Conservation (phyloP, 2,888 invertebrate species). For the Mesorhabditis sp. region DNA sequence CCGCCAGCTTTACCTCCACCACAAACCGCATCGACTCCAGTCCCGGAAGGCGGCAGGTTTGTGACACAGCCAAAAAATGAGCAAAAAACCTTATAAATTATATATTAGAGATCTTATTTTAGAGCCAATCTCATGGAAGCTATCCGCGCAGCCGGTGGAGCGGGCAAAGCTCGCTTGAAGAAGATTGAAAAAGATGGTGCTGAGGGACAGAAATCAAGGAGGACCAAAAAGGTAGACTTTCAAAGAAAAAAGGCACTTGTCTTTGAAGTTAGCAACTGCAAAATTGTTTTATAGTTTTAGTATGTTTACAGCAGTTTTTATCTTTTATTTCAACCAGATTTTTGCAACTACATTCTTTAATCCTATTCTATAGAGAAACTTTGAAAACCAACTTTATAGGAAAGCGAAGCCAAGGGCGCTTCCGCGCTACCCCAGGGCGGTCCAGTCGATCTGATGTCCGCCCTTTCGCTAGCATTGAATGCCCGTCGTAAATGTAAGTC, state of each 20-base stretch:
- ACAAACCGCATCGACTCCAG: conserved; percentile 11
- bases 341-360: no score
- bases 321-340: no score
- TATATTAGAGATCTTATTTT: conserved; percentile 1
- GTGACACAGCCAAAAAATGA: not conserved
- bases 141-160: conserved; percentile 38
- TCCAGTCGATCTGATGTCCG: conserved; percentile 35
- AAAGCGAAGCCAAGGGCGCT: not conserved
- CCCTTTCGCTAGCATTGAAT: conserved; percentile 35
- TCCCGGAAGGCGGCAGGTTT: conserved; percentile 10
- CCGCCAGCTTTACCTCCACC: conserved; percentile 17
- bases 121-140: conserved; percentile 35
- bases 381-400: not conserved
- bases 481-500: conserved; percentile 31
- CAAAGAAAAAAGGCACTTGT: not conserved
- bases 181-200: conserved; percentile 11
- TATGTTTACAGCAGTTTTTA: no score
- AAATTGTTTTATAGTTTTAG: no score
- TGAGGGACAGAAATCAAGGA: conserved; percentile 8
- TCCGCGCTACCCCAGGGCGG: conserved; percentile 10
- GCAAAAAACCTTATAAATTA: not conserved
- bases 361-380: no score
- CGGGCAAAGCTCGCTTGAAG: conserved; percentile 27
- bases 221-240: conserved; percentile 5
- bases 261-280: no score